phyloP scores from a whole-genome alignment of 2,113 vertebrate species.

The Vimba vimba region DNA sequence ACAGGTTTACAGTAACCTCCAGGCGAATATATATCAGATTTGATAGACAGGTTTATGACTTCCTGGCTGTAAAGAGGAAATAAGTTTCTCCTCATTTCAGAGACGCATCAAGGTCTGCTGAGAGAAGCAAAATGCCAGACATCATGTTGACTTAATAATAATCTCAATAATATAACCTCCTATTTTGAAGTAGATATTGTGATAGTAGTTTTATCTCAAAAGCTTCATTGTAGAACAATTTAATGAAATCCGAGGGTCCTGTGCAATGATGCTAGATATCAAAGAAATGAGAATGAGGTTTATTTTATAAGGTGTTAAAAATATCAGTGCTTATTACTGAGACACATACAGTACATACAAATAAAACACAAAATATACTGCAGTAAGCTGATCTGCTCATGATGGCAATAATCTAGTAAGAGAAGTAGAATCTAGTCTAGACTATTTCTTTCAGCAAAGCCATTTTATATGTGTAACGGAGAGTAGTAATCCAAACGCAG shows the following conservation, averaged over 20 bases:
- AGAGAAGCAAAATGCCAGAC: constrained; percentile 18
- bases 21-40: constrained; percentile 17
- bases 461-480: not conserved
- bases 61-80: not conserved
- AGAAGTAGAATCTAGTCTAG: not conserved
- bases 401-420: not conserved
- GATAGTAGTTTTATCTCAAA: not conserved
- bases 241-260: constrained; percentile 9
- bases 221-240: not conserved
- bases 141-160: constrained; percentile 26
- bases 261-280: constrained; percentile 13
- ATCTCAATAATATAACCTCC: constrained; percentile 10
- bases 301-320: constrained; percentile 1
- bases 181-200: not conserved
- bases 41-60: constrained; percentile 28
- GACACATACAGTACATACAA: not conserved
- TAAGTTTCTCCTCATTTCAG: constrained; percentile 24
- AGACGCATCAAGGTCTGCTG: constrained; percentile 11
- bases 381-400: not conserved
- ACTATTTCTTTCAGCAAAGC: not conserved
- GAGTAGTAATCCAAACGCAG: too few relatives aligned
- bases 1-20: constrained; percentile 25
- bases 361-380: constrained; percentile 4
- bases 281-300: not conserved
- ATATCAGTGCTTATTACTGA: not conserved